Evolutionary conservation across 2,797 vertebrate species (phyloP).

Genomic region (Apogon talboti): DNA sequence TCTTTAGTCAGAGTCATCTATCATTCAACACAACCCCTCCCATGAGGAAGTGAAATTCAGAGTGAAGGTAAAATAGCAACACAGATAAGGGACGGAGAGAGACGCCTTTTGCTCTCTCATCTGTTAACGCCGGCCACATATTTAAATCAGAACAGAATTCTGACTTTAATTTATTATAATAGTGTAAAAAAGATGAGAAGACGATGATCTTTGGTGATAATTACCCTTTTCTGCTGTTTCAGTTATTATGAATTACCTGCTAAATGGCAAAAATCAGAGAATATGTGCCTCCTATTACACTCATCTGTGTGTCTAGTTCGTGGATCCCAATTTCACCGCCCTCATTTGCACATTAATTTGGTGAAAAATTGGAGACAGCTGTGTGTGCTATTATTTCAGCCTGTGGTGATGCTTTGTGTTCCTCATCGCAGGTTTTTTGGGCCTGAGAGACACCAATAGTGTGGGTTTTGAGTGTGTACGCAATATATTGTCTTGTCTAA

Average conservation of each 20-base stretch:
- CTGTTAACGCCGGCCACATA: neutral
- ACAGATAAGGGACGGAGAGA: conserved; percentile 7
- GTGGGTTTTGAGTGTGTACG: neutral
- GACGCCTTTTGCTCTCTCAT: neutral
- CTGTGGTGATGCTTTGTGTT: conserved; percentile 22
- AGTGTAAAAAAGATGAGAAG: neutral
- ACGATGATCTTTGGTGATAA: neutral
- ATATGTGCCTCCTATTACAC: conserved; percentile 10
- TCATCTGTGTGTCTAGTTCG: conserved; percentile 1
- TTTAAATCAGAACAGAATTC: neutral
- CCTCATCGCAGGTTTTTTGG: conserved; percentile 6
- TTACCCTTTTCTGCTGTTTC: neutral
- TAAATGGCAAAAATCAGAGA: conserved; percentile 7
- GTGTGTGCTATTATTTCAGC: conserved; percentile 27
- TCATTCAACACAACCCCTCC: conserved; percentile 74
- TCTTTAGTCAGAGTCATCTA: conserved; percentile 77
- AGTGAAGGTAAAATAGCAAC: conserved; percentile 30
- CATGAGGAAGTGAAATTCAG: conserved; percentile 45
- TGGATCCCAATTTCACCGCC: conserved; percentile 8
- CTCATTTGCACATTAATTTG: conserved; percentile 50
- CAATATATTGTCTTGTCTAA: neutral
- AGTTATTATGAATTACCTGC: neutral
- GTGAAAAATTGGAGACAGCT: conserved; percentile 48
- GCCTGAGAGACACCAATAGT: conserved; percentile 13
- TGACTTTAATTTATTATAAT: neutral